These are phyloP conservation scores for Neoscelio sp. DNA, from an alignment of 2,888 invertebrate genomes.

Conservation along the genomic window DNA sequence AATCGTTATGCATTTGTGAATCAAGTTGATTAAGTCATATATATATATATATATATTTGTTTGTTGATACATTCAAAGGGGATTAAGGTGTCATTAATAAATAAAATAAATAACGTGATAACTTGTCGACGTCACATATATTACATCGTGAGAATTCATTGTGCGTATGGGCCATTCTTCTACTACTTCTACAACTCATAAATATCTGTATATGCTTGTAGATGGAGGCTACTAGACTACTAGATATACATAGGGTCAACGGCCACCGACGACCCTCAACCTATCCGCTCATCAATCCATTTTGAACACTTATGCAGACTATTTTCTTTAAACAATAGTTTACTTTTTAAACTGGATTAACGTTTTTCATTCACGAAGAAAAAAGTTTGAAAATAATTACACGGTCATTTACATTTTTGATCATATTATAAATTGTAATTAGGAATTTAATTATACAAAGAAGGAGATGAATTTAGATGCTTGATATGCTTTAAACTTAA, in stretches of 20 bases:
- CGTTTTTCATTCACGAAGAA: too few relatives aligned
- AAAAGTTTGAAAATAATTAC: too few relatives aligned
- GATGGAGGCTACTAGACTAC: conserved; percentile 66
- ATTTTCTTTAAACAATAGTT: conserved; percentile 32
- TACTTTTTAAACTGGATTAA: too few relatives aligned
- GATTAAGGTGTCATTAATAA: conserved; percentile 51
- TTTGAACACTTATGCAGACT: conserved; percentile 49
- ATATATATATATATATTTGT: background rate
- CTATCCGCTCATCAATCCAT: conserved; percentile 75
- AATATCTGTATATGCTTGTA: conserved; percentile 63
- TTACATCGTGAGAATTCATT: conserved; percentile 59
- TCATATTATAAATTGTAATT: too few relatives aligned
- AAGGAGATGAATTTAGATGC: too few relatives aligned
- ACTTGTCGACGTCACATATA: conserved; percentile 51
- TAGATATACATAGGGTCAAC: conserved; percentile 78
- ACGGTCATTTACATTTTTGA: too few relatives aligned
- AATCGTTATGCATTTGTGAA: conserved; percentile 25
- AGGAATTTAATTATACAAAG: too few relatives aligned
- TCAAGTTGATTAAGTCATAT: conserved; percentile 31
- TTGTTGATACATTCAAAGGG: conserved; percentile 21
- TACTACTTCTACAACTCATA: conserved; percentile 46
- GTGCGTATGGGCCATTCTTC: conserved; percentile 57
- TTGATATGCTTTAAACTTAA: too few relatives aligned
- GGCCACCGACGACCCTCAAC: conserved; percentile 82
- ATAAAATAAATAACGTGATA: conserved; percentile 42